phyloP scores from a whole-genome alignment of 2,888 invertebrate species.

The Drosophila trichaetosa region DNA sequence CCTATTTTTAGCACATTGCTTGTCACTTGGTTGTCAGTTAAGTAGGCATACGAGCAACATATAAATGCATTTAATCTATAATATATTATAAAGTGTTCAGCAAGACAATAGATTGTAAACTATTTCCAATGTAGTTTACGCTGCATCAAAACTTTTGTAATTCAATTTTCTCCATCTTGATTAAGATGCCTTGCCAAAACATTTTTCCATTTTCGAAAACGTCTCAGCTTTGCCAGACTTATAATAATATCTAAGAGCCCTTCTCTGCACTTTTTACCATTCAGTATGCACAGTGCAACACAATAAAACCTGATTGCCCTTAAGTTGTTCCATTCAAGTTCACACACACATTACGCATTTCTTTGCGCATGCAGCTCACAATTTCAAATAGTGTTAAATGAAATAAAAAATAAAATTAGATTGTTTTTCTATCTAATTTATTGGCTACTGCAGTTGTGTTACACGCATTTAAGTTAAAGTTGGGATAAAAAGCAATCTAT shows the following conservation, averaged over 20 bases:
- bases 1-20: conserved; percentile 51
- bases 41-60: conserved; percentile 8
- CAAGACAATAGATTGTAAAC: not conserved
- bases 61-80: conserved; percentile 24
- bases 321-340: conserved; percentile 42
- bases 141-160: not conserved
- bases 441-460: not conserved
- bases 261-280: not conserved
- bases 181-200: not conserved
- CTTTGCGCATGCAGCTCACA: conserved; percentile 45
- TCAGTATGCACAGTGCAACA: conserved; percentile 4
- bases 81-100: not conserved
- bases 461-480: conserved; percentile 11
- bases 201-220: too few species aligned
- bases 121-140: not conserved
- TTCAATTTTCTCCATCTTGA: not conserved
- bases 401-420: not conserved
- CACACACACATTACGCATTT: conserved; percentile 11
- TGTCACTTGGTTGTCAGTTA: conserved; percentile 3
- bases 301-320: conserved; percentile 14
- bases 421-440: conserved; percentile 1
- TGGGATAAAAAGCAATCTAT: conserved; percentile 1
- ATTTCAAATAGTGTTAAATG: not conserved
- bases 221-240: not conserved
- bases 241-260: not conserved